Conservation (phyloP, 2,113 vertebrate genomes). For the Podarcis muralis region DNA sequence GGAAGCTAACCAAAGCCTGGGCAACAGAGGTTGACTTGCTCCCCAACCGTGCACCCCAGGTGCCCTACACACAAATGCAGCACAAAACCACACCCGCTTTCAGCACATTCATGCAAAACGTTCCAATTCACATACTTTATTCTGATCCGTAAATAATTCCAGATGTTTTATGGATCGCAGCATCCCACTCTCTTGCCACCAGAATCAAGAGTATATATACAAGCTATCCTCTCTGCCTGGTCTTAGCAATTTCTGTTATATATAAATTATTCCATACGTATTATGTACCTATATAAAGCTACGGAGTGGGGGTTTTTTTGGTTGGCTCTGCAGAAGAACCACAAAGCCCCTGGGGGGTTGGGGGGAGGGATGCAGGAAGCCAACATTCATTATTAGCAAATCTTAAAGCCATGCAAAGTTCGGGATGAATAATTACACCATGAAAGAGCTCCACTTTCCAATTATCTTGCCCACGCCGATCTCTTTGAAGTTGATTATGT, state of each 20-base stretch:
- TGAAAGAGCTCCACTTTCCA: constrained; percentile 33
- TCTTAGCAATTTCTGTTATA: background rate
- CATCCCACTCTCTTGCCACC: background rate
- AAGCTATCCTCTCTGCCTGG: background rate
- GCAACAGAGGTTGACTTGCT: background rate
- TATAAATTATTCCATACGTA: background rate
- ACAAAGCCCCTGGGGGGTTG: constrained; percentile 29
- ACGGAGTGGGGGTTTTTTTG: background rate
- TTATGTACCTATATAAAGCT: background rate
- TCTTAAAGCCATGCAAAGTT: background rate
- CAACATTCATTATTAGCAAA: background rate
- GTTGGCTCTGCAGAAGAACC: background rate
- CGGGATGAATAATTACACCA: constrained; percentile 31
- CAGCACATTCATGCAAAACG: too few relatives aligned
- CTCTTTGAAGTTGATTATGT: constrained; percentile 30
- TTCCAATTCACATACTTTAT: background rate
- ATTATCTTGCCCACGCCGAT: constrained; percentile 6
- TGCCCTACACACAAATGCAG: background rate
- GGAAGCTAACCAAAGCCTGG: background rate
- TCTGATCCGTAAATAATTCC: background rate
- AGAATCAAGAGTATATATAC: background rate
- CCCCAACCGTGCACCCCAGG: background rate
- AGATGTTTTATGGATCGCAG: too few relatives aligned
- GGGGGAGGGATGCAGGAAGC: constrained; percentile 32
- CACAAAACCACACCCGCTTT: background rate